Percentiles rank a stretch among this genome's conserved stretches.
These are phyloP conservation scores for Drosophila orosa DNA, from an alignment of 1,140 invertebrate species.

Conservation along the genomic window DNA sequence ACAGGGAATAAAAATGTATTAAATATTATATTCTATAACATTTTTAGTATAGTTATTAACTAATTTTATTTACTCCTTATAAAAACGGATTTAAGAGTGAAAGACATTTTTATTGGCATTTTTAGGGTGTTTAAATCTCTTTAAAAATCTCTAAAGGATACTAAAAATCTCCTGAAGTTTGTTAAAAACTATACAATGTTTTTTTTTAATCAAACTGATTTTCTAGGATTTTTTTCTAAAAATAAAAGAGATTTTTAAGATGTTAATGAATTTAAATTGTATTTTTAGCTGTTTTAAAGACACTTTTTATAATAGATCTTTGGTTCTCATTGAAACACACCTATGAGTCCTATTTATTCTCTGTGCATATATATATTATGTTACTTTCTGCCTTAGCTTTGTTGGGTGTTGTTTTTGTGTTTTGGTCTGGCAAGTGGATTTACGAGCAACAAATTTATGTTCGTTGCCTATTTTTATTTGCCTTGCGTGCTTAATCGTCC, in stretches of 20 bases:
- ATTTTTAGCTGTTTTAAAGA: too few species aligned
- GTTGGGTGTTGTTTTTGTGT: constrained; percentile 49
- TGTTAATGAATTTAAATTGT: too few species aligned
- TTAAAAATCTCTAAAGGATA: neutral
- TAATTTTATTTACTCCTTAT: too few species aligned
- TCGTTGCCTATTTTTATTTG: constrained; percentile 83
- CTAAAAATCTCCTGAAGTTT: neutral
- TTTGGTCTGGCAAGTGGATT: constrained; percentile 68
- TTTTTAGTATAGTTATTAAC: neutral
- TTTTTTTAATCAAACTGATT: too few species aligned
- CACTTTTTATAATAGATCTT: neutral
- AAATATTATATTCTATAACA: neutral
- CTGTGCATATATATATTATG: constrained; percentile 34
- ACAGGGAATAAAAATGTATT: constrained; percentile 5
- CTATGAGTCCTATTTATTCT: neutral
- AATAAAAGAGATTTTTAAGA: too few species aligned
- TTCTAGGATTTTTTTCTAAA: too few species aligned
- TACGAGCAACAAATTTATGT: constrained; percentile 83
- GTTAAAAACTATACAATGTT: neutral
- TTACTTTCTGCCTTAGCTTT: constrained; percentile 30
- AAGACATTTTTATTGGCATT: too few species aligned
- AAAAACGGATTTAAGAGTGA: too few species aligned
- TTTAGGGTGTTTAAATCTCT: too few species aligned
- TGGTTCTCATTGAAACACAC: neutral
- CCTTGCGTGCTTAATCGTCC: constrained; percentile 79